Evolutionary conservation across 2,113 vertebrate species (phyloP).

Genomic region (Gambusia affinis): DNA sequence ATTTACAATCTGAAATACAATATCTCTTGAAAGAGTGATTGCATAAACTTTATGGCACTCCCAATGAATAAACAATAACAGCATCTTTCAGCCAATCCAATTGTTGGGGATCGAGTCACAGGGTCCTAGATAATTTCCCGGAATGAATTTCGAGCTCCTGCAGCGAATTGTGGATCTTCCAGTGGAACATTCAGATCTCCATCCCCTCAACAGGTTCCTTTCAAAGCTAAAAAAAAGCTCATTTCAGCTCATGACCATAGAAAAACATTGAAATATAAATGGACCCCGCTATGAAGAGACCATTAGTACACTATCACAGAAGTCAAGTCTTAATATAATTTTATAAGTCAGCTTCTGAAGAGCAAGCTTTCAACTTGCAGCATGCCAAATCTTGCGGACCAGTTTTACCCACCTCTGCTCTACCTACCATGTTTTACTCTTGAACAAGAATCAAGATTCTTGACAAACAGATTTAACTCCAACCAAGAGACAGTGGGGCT

Average conservation of each 20-base stretch:
- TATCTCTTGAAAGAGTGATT: constrained; percentile 15
- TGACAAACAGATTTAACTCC: not conserved
- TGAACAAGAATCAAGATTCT: not conserved
- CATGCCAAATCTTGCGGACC: not conserved
- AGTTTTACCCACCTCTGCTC: not conserved
- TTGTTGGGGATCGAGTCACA: not conserved
- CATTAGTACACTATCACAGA: not conserved
- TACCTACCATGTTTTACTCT: not conserved
- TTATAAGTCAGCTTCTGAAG: not conserved
- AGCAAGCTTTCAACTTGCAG: not conserved
- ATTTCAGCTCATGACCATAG: not conserved
- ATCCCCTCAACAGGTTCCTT: not conserved
- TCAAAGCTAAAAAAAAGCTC: not conserved
- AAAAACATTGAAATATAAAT: not conserved
- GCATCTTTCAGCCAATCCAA: not conserved
- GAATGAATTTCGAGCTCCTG: not conserved
- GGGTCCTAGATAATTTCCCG: not conserved
- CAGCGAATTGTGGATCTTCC: not conserved
- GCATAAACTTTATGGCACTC: constrained; percentile 42
- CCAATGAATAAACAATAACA: not conserved
- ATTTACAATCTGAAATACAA: not conserved
- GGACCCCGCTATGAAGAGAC: not conserved
- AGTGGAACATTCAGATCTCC: not conserved
- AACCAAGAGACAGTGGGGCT: not conserved
- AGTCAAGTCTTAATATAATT: not conserved